Percentiles rank a stretch among this genome's conserved stretches.
Evolutionary conservation across 2,888 invertebrate species (phyloP).

Genomic region (Drosophila paracracens): DNA sequence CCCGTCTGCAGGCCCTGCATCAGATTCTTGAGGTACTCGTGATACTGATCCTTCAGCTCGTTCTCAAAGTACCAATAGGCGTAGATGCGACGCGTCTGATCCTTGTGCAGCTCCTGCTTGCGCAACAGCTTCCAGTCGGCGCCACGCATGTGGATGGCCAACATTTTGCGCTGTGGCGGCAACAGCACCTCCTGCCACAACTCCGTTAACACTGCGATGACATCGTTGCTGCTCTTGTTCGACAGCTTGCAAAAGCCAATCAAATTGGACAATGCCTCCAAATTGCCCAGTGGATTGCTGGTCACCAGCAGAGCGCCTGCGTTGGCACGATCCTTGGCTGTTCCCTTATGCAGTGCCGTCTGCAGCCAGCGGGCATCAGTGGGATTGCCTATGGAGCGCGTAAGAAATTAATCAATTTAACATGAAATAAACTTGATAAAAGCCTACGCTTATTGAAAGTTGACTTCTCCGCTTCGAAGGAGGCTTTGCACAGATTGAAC

Average conservation of each 20-base stretch:
- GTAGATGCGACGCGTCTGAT: slow-evolving; percentile 88
- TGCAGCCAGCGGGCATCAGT: slow-evolving; percentile 84
- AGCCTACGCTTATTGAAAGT: slow-evolving; percentile 79
- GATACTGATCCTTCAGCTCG: slow-evolving; percentile 91
- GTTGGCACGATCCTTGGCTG: slow-evolving; percentile 85
- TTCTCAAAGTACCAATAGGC: slow-evolving; percentile 96
- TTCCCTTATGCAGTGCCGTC: slow-evolving; percentile 85
- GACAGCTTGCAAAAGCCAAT: slow-evolving; percentile 83
- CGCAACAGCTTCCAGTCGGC: slow-evolving; percentile 83
- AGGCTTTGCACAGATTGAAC: slow-evolving; percentile 79
- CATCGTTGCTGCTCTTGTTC: slow-evolving; percentile 84
- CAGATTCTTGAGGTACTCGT: slow-evolving; percentile 83
- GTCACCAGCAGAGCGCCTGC: slow-evolving; percentile 84
- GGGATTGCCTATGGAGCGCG: slow-evolving; percentile 78
- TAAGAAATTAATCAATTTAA: background rate
- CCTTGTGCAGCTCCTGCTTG: slow-evolving; percentile 85
- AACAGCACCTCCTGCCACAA: slow-evolving; percentile 83
- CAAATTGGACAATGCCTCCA: slow-evolving; percentile 81
- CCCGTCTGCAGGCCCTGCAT: slow-evolving; percentile 84
- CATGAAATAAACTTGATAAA: background rate
- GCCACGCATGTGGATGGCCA: slow-evolving; percentile 82
- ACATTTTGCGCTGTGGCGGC: slow-evolving; percentile 83
- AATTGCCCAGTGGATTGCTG: slow-evolving; percentile 84
- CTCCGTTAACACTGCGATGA: slow-evolving; percentile 81
- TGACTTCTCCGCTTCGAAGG: slow-evolving; percentile 80